Conservation (phyloP, 1,140 invertebrate genomes). For the Oppia nitens region DNA sequence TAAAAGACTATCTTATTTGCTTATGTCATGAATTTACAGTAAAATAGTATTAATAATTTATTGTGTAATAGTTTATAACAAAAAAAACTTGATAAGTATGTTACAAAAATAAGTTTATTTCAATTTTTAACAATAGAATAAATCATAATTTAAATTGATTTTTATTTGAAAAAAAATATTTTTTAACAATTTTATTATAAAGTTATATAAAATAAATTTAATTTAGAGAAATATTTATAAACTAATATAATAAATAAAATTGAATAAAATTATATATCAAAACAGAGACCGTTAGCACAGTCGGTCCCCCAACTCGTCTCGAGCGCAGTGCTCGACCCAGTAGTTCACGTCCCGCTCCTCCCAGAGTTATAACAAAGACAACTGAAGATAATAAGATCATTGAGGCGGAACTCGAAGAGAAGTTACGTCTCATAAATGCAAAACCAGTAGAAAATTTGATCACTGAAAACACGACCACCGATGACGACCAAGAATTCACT, state of each 20-base stretch:
- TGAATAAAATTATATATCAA: no score
- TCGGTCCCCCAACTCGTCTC: not conserved
- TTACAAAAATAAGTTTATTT: no score
- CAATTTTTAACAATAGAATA: no score
- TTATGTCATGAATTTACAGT: not conserved
- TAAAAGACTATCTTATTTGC: not conserved
- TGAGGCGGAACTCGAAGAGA: not conserved
- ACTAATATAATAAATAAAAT: no score
- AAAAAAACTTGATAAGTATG: no score
- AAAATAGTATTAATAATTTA: not conserved
- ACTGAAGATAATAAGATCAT: not conserved
- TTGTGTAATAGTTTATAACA: no score
- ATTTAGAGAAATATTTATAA: no score
- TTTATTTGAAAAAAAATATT: no score
- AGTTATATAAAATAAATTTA: no score
- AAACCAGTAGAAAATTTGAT: conserved; percentile 1
- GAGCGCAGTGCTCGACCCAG: not conserved
- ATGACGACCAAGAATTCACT: conserved; percentile 7
- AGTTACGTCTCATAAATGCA: not conserved
- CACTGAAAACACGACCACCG: not conserved
- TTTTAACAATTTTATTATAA: no score
- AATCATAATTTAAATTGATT: no score
- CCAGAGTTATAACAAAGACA: not conserved
- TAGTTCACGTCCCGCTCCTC: conserved; percentile 3
- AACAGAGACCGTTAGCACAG: not conserved